Evolutionary conservation across 2,797 vertebrate genomes (phyloP), one percentile per base, ranked within the genome.

Genomic region (Bovichtus diacanthus): DNA sequence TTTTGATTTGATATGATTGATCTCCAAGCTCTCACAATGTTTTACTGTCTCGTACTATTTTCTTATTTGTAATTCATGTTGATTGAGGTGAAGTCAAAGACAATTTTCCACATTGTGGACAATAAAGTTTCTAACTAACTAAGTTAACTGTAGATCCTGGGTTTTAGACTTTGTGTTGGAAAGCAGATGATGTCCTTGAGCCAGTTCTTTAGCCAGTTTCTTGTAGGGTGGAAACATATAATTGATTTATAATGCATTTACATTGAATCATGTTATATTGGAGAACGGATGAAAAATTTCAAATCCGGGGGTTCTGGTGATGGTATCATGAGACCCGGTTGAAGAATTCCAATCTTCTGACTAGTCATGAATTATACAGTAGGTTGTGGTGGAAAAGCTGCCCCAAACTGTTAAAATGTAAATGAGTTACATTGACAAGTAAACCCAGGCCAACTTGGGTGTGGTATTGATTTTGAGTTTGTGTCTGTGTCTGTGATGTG

Each of bases 361-460:
- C 64, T 25, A 10, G n/a, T 70, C 41, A 72, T 84, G 44, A 82
- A 76, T 79, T 65, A 77, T 83, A 66, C 47, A 83, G 16, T 4
- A 18, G 39, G 43, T 5, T 61, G 49, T 41, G 59, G 51, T 63
- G 51, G 34, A 31, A 62, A 75, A 66, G 18, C 53, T 60, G 43
- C 50, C 34, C 55, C 55, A 7, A 64, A 72, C 70, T 81, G n/a
- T 72, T 46, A 55, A 70, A 82, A 77, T 78, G 77, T 23, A 70
- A 84, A 83, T 39, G 9, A 60, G 41, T 58, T 49, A 49, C 53
- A 74, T 25, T 18, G 49, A 50, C 55, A 70, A 59, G 25, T 70
- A 19, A 70, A 78, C 54, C 27, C 21, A 13, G 25, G 18, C 25
- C 49, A 59, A n/a, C 10, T 27, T 61, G 29, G 50, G 38, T 38